Evolutionary conservation across 1,140 invertebrate species (phyloP), one percentile per base, ranked within the genome.

Genomic region (Heliconius eleuchia): DNA sequence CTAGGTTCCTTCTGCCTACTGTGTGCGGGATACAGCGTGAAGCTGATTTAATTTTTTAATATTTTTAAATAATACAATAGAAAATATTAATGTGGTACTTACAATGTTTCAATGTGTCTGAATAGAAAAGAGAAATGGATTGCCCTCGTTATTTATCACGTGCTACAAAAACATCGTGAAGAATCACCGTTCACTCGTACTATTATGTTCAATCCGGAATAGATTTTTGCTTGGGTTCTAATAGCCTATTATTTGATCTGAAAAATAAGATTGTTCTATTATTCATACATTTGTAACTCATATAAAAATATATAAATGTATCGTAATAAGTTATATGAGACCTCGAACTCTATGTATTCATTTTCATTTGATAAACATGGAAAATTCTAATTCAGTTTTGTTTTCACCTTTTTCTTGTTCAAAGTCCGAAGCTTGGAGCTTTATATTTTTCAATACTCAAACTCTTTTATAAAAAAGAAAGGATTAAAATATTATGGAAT

Each of bases 91-190:
- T 30, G 27, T 66, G 60, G 27, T 66, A 27, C 60, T 30, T 66
- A 66, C 9, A 66, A 13, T 30, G 27, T 66, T 66, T 66, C 11
- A 66, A 66, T 66, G 60, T 76, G 66, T 70, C 23, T 76, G n/a
- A 50, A 30, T n/a, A 30, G 23, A 39, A 42, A 70, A 76, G 6
- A 19, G 19, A 16, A 75, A 66, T 30, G 37, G 18, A 75, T 71
- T 34, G 37, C 37, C 39, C 42, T 70, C 27, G 60, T 34, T 70
- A 76, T 76, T 70, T 71, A 76, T 76, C 57, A 76, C 52, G 57
- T 70, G n/a, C 19, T 42, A 60, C 74, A 66, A 76, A 76, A 76
- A 76, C 18, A 50, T 57, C 16, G 37, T 46, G 73, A 50, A 55
- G 27, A 13, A 27, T 66, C 23, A 66, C 60, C 23, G n/a, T 60